Conservation (phyloP, 1,140 invertebrate genomes). For the Bombus fervidus region DNA sequence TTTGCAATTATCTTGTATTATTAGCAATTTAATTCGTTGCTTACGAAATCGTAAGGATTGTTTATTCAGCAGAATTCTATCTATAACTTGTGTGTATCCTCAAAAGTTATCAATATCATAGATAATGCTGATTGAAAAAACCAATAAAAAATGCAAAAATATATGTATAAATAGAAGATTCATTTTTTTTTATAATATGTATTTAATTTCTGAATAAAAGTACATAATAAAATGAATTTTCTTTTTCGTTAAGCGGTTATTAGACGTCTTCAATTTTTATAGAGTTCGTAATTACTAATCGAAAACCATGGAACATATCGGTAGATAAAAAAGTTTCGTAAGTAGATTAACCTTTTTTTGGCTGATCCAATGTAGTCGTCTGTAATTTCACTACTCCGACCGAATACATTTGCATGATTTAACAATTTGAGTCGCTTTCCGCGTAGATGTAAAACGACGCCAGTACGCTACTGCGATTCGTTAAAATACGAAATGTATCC, state of each 20-base stretch:
- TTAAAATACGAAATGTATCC: slow-evolving; percentile 1
- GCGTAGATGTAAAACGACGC: not conserved
- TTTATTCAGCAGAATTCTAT: too few species aligned
- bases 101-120: not conserved
- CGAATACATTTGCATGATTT: slow-evolving; percentile 11
- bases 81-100: not conserved
- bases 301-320: not conserved
- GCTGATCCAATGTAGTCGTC: not conserved
- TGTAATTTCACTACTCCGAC: not conserved
- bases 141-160: not conserved
- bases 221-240: not conserved
- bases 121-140: not conserved
- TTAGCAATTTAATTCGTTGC: not conserved
- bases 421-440: not conserved
- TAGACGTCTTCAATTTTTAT: not conserved
- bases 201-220: not conserved
- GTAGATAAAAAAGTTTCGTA: not conserved
- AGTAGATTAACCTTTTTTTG: not conserved
- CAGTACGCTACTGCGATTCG: not conserved
- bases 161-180: not conserved
- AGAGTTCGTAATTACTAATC: not conserved
- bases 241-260: not conserved
- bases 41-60: too few species aligned
- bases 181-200: too few species aligned
- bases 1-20: not conserved